Percentiles rank a stretch among this genome's conserved stretches.
These are phyloP conservation scores for Cryptomyrus ogoouensis DNA, from an alignment of 2,113 vertebrate genomes.

Conservation along the genomic window DNA sequence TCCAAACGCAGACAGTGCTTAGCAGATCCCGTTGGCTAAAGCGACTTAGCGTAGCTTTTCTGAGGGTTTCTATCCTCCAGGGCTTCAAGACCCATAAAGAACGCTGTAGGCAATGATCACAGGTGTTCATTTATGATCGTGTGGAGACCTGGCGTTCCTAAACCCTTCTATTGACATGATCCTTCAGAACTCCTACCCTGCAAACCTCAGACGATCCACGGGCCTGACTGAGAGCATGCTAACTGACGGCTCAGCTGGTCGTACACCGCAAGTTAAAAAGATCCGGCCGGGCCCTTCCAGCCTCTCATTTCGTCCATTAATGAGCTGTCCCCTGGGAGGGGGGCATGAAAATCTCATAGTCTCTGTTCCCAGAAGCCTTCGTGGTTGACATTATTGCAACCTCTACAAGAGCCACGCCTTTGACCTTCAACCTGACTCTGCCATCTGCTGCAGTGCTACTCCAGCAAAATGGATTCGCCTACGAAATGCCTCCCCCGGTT, in stretches of 20 bases:
- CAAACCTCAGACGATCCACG: neutral
- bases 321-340: neutral
- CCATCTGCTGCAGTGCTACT: neutral
- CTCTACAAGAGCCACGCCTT: neutral
- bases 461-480: neutral
- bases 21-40: neutral
- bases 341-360: neutral
- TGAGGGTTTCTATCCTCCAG: neutral
- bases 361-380: neutral
- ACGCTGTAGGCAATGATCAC: neutral
- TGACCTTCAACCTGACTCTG: neutral
- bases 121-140: neutral
- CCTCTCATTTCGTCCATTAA: neutral
- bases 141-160: neutral
- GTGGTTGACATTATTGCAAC: neutral
- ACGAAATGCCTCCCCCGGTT: neutral
- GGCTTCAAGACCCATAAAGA: neutral
- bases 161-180: neutral
- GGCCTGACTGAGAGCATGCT: neutral
- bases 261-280: neutral
- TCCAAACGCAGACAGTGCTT: neutral
- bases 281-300: neutral
- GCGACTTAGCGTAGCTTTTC: neutral
- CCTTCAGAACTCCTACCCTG: neutral
- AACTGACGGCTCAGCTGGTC: neutral